Evolutionary conservation across 2,113 vertebrate species (phyloP), one percentile per base, ranked within the genome.

Genomic region (Cochlearius cochlearius): DNA sequence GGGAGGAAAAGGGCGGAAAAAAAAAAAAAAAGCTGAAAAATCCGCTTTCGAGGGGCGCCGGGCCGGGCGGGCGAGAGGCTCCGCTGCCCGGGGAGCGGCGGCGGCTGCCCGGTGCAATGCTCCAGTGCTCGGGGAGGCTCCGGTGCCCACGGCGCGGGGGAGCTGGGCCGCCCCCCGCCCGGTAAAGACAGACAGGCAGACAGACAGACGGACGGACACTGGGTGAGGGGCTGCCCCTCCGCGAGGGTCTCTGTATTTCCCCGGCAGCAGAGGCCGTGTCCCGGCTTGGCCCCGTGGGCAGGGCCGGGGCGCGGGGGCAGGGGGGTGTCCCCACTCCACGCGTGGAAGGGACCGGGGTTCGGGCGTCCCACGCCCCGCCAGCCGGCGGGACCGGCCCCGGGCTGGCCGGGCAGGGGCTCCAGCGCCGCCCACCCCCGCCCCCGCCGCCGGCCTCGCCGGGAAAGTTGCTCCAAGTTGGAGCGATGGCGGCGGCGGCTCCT

Each of bases 391-490:
- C 15, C 79, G 47, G 22, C 12, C 34, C 69, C 34, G 58, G 43
- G 43, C 3, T 18, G 41, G 1, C 22, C 53, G 86, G 62, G 23
- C 38, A 41, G 62, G 59, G 69, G 64, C 30, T 77, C 84, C 94
- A 15, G 84, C 41, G 11, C 90, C 94, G 34, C 81, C 90, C 83
- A 26, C 59, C 71, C 90, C 68, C 53, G 10, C 25, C 64, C 75
- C 69, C 41, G 68, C 63, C n/a, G 53, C 49, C 93, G n/a, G 26
- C 76, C 73, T 71, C 36, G 32, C 66, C 86, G 72, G 69, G 36
- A 91, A 94, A 94, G 90, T 94, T 94, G 79, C 64, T 91, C 90
- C 93, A 94, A 92, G 86, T 92, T 88, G 93, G 83, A 64, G 79
- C 79, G 64, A n/a, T 64, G 68, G 79, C 36, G 50, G 79, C 36